Percentiles rank a stretch among this genome's conserved stretches.
These are phyloP conservation scores for Xyrauchen texanus DNA, from an alignment of 2,113 vertebrate species.

Conservation along the genomic window DNA sequence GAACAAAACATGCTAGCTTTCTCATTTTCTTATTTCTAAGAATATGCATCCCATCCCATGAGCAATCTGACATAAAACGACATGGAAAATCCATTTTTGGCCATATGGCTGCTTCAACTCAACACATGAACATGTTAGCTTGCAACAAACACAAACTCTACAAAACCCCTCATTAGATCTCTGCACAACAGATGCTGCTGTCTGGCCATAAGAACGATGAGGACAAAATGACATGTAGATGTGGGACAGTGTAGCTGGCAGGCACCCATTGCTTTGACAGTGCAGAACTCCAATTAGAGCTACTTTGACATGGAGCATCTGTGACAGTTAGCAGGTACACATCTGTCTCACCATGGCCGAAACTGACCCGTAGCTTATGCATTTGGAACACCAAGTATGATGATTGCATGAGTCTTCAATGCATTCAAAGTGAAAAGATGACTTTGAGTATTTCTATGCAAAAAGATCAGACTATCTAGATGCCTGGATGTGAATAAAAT, in stretches of 20 bases:
- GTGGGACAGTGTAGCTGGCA: slow-evolving; percentile 31
- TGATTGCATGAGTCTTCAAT: not conserved
- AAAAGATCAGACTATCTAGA: too few relatives aligned
- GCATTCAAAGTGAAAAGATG: not conserved
- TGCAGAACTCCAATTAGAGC: slow-evolving; percentile 33
- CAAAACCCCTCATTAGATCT: slow-evolving; percentile 25
- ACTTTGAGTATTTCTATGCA: too few relatives aligned
- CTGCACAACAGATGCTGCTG: slow-evolving; percentile 29
- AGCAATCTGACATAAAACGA: slow-evolving; percentile 13
- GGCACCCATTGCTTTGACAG: slow-evolving; percentile 25
- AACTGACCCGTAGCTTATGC: slow-evolving; percentile 20
- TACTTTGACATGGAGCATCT: slow-evolving; percentile 20
- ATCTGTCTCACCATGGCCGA: slow-evolving; percentile 27
- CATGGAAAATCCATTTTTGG: slow-evolving; percentile 11
- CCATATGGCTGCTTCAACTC: slow-evolving; percentile 10
- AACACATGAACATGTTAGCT: slow-evolving; percentile 21
- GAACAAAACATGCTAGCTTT: too few relatives aligned
- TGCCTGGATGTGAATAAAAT: too few relatives aligned
- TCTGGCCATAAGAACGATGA: slow-evolving; percentile 30
- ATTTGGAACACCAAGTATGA: not conserved
- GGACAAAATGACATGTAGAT: slow-evolving; percentile 34
- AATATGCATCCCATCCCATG: slow-evolving; percentile 9
- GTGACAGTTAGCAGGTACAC: slow-evolving; percentile 37
- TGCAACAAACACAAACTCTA: slow-evolving; percentile 20
- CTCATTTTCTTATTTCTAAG: not conserved